Evolutionary conservation across 2,797 vertebrate genomes (phyloP).

Genomic region (Petrocephalus sullivani): DNA sequence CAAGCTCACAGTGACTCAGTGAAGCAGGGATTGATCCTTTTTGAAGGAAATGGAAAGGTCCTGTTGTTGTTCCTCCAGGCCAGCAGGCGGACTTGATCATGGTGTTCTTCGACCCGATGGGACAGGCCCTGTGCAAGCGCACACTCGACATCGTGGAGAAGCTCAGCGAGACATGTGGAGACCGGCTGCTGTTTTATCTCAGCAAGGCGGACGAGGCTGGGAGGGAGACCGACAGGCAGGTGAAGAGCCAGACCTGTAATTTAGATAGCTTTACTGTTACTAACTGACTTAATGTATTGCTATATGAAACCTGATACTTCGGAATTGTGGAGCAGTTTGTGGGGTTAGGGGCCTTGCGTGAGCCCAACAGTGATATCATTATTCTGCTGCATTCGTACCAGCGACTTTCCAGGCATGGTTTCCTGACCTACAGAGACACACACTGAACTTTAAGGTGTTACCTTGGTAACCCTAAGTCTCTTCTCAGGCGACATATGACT

Average conservation of each 20-base stretch:
- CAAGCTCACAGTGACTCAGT: not conserved
- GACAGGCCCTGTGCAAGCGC: conserved; percentile 73
- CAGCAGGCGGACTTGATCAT: conserved; percentile 70
- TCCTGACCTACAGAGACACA: not conserved
- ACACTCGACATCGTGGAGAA: conserved; percentile 73
- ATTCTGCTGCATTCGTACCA: not conserved
- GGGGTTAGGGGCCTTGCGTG: not conserved
- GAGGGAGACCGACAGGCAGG: conserved; percentile 70
- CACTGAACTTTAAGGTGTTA: not conserved
- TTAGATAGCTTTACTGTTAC: too few species aligned
- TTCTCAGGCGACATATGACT: not conserved
- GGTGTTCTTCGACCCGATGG: conserved; percentile 76
- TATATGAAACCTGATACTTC: not conserved
- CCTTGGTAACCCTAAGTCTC: not conserved
- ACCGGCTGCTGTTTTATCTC: conserved; percentile 70
- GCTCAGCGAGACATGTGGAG: conserved; percentile 64
- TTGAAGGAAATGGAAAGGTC: not conserved
- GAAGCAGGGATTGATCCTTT: not conserved
- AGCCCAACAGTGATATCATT: not conserved
- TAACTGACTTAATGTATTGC: not conserved
- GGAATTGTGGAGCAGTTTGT: not conserved
- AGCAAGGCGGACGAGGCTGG: conserved; percentile 71
- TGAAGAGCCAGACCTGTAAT: conserved; percentile 17
- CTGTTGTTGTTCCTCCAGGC: conserved; percentile 44
- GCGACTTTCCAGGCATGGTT: not conserved